Conservation (phyloP, 2,113 vertebrate species). For the Actinemys pallida region DNA sequence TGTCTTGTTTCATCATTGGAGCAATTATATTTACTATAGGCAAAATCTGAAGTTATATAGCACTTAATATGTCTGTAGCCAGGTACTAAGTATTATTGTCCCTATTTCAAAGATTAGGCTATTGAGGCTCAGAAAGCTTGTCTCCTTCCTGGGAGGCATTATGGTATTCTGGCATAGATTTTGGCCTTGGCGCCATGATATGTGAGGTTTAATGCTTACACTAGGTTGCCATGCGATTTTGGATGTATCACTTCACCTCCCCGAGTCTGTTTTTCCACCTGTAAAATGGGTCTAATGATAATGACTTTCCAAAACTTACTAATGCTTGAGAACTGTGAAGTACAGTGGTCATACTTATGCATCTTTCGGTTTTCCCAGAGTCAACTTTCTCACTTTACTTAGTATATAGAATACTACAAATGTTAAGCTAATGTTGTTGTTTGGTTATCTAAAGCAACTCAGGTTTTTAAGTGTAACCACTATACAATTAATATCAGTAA, state of each 20-base stretch:
- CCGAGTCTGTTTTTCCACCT: neutral
- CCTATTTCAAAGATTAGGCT: neutral
- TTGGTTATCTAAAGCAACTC: neutral
- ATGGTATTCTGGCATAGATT: neutral
- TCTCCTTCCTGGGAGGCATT: neutral
- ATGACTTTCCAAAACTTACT: neutral
- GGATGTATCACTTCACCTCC: neutral
- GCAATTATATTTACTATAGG: neutral
- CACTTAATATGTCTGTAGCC: neutral
- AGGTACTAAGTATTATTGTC: neutral
- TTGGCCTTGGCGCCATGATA: neutral
- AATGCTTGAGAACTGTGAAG: neutral
- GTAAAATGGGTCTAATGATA: accelerated
- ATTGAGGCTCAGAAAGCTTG: neutral
- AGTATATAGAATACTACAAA: neutral
- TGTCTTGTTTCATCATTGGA: neutral
- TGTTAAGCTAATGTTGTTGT: neutral
- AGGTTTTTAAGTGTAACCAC: neutral
- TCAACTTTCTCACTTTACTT: neutral
- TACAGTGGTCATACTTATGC: neutral
- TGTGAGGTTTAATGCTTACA: neutral
- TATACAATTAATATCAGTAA: neutral
- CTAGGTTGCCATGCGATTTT: neutral
- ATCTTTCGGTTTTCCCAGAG: neutral
- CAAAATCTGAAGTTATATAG: neutral